These are phyloP conservation scores for Drosophila ironensis DNA, from an alignment of 1,140 invertebrate species.

Conservation along the genomic window DNA sequence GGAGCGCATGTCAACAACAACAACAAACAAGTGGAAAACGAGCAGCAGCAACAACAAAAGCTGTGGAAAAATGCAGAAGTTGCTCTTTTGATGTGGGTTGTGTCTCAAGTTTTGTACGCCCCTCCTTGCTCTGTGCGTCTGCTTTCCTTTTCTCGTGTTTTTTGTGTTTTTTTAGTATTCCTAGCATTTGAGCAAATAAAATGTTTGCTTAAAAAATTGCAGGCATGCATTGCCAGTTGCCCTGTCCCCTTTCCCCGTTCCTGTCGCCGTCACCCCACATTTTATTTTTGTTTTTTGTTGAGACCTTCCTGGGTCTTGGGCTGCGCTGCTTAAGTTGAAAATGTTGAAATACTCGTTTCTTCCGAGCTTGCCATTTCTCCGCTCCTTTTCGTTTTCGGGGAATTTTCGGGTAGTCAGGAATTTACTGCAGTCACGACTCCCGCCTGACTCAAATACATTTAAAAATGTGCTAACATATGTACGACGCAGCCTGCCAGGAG, in stretches of 20 bases:
- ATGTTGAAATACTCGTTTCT: slow-evolving; percentile 61
- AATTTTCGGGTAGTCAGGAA: slow-evolving; percentile 54
- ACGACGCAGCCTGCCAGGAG: slow-evolving; percentile 22
- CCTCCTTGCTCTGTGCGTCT: too few relatives aligned
- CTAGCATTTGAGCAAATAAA: slow-evolving; percentile 60
- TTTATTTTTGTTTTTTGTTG: slow-evolving; percentile 2
- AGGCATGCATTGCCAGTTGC: slow-evolving; percentile 57
- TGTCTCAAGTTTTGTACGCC: slow-evolving; percentile 50
- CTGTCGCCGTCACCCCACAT: too few relatives aligned
- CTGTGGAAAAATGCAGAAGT: slow-evolving; percentile 34
- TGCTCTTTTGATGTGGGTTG: slow-evolving; percentile 65
- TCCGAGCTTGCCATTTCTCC: slow-evolving; percentile 31
- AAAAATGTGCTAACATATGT: slow-evolving; percentile 65
- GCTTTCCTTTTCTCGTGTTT: neutral
- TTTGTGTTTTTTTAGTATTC: slow-evolving; percentile 23
- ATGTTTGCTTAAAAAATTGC: slow-evolving; percentile 76
- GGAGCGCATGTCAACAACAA: slow-evolving; percentile 58
- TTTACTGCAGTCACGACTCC: slow-evolving; percentile 74
- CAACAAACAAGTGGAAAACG: neutral
- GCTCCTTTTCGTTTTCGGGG: slow-evolving; percentile 23
- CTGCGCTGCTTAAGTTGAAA: slow-evolving; percentile 35
- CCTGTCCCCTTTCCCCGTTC: neutral
- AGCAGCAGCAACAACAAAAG: slow-evolving; percentile 10
- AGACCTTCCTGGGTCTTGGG: too few relatives aligned
- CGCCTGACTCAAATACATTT: slow-evolving; percentile 66